Conservation (phyloP, 2,888 invertebrate species). For the Drosophila kambysellisi region DNA sequence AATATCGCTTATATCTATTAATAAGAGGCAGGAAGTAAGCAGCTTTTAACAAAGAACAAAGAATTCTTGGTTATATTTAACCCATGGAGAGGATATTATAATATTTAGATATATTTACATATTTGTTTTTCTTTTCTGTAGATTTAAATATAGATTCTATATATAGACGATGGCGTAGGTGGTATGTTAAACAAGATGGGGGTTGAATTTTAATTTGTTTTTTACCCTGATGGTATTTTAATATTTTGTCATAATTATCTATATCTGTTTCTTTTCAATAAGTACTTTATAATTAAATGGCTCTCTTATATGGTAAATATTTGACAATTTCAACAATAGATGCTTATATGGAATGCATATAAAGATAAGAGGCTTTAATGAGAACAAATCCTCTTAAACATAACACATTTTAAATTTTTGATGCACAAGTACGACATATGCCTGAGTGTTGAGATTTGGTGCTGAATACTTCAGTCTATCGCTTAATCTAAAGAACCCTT, state of each 20-base stretch:
- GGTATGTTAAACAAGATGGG: too few species aligned
- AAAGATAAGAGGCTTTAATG: not conserved
- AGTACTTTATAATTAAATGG: too few species aligned
- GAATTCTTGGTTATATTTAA: too few species aligned
- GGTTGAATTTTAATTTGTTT: too few species aligned
- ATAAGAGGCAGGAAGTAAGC: too few species aligned
- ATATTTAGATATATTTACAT: not conserved
- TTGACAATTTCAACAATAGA: not conserved
- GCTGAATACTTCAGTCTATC: not conserved
- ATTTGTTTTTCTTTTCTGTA: not conserved
- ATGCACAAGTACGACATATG: not conserved
- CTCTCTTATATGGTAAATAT: not conserved
- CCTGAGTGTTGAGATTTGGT: not conserved
- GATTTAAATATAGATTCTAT: not conserved
- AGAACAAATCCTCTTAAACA: not conserved
- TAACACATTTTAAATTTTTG: not conserved
- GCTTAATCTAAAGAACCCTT: not conserved
- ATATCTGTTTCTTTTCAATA: too few species aligned
- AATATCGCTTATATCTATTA: too few species aligned
- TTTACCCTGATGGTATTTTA: too few species aligned
- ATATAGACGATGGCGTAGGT: not conserved
- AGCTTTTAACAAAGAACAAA: too few species aligned
- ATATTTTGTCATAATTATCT: too few species aligned
- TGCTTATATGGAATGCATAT: not conserved
- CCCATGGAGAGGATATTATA: too few species aligned